A percentile compares a stretch with the other conserved stretches of the same genome.
These are phyloP conservation scores for Agrochola macilenta DNA, from an alignment of 2,888 invertebrate genomes.

Conservation along the genomic window DNA sequence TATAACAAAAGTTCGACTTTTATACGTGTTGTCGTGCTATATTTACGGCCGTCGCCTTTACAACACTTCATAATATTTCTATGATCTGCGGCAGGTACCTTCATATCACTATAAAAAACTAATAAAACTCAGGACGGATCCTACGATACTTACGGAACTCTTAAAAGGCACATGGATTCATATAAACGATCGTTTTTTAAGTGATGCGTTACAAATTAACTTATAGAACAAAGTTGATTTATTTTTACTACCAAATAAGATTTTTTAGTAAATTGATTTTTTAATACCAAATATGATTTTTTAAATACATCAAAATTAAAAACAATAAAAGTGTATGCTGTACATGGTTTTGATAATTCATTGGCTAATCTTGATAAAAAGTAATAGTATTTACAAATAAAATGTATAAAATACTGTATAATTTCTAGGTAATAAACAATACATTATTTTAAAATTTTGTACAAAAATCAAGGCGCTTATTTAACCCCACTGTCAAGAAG, in stretches of 20 bases:
- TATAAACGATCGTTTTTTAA: conserved; percentile 36
- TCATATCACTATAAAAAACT: conserved; percentile 22
- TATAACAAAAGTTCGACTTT: not conserved
- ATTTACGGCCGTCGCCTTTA: not conserved
- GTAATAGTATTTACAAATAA: not conserved
- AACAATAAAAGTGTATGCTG: not conserved
- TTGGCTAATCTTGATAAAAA: not conserved
- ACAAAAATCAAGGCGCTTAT: conserved; percentile 1
- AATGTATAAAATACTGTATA: not conserved
- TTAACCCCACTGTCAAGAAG: not conserved
- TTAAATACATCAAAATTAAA: not conserved
- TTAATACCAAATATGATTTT: conserved; percentile 17
- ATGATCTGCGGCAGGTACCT: conserved; percentile 18
- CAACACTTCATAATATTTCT: conserved; percentile 12
- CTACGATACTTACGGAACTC: conserved; percentile 71
- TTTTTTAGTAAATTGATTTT: not conserved
- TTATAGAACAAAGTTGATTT: conserved; percentile 57
- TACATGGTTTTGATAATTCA: not conserved
- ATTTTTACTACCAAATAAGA: not conserved
- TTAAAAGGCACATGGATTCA: conserved; percentile 65
- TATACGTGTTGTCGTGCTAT: not conserved
- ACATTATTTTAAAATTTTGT: not conserved
- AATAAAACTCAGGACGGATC: conserved; percentile 65
- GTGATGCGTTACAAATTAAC: conserved; percentile 53
- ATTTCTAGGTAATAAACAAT: not conserved